phyloP scores from a whole-genome alignment of 2,113 vertebrate species.

The Genyomyrus donnyi region DNA sequence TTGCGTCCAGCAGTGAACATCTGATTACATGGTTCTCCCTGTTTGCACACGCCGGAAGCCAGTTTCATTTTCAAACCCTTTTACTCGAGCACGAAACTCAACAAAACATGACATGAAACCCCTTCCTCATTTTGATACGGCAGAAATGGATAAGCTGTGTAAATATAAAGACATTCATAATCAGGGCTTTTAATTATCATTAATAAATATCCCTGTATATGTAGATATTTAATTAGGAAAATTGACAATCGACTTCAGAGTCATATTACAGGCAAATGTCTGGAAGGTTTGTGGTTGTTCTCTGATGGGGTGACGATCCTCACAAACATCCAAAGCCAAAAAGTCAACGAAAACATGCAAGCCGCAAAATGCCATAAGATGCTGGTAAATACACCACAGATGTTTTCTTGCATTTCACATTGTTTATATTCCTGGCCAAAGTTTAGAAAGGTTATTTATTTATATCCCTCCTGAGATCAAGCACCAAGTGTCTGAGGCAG shows the following conservation, averaged over 20 bases:
- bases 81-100: neutral
- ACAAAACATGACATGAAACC: neutral
- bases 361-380: neutral
- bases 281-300: neutral
- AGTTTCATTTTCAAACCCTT: neutral
- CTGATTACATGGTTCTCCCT: neutral
- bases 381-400: neutral
- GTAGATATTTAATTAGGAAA: neutral
- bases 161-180: neutral
- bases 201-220: neutral
- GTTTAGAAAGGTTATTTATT: neutral
- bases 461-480: neutral
- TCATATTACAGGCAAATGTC: neutral
- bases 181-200: neutral
- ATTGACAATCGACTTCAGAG: neutral
- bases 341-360: neutral
- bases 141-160: neutral
- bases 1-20: neutral
- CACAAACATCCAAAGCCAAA: neutral
- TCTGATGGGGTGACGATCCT: neutral
- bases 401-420: neutral
- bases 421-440: neutral
- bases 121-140: neutral
- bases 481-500: neutral
- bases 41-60: neutral